Evolutionary conservation across 2,113 vertebrate species (phyloP).

Genomic region (Platysteira castanea): DNA sequence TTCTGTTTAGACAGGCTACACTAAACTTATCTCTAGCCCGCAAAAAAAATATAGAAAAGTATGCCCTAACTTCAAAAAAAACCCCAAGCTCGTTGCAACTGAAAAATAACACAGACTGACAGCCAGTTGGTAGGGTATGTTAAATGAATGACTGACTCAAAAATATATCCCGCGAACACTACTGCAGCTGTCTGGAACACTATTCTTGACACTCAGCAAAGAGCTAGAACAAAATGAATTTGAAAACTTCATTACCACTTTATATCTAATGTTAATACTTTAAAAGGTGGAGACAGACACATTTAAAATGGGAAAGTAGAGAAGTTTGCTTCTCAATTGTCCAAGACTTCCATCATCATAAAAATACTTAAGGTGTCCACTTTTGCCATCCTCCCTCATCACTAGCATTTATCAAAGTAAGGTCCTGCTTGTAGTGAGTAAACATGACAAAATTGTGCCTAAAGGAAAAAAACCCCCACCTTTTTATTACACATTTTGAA

Average conservation of each 20-base stretch:
- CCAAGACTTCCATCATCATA: background rate
- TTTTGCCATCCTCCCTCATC: background rate
- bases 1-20: background rate
- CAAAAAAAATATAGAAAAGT: background rate
- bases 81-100: background rate
- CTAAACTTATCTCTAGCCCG: background rate
- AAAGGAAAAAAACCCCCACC: background rate
- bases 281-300: background rate
- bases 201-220: background rate
- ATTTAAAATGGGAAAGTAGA: background rate
- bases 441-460: background rate
- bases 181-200: background rate
- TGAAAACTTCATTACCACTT: background rate
- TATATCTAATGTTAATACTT: background rate
- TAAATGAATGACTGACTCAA: background rate
- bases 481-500: background rate
- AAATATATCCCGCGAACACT: background rate
- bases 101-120: background rate
- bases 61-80: background rate
- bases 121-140: background rate
- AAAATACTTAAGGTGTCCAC: background rate
- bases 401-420: background rate
- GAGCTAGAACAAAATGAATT: background rate
- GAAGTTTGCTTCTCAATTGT: background rate
- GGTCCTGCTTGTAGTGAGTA: background rate